Evolutionary conservation across 1,140 invertebrate species (phyloP), one percentile per base, ranked within the genome.

Genomic region (Calliphora vicina): DNA sequence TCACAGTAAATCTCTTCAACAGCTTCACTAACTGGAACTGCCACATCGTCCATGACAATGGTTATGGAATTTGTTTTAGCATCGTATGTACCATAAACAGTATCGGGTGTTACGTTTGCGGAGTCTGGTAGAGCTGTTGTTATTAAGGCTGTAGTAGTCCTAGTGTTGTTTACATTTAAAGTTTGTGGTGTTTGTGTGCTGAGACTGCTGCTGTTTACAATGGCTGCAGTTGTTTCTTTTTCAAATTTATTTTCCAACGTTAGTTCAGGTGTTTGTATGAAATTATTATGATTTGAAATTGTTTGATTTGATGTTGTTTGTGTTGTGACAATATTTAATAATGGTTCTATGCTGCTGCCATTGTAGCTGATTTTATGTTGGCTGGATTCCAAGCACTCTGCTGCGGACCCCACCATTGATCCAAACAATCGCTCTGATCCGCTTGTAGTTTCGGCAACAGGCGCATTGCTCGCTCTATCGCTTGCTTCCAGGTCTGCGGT

Each of bases 371-470:
- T 57, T 86, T 84, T 91, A 93, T 92, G 86, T 94, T 93, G 84
- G 95, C 91, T 84, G 95, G 95, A 88, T 96, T 96, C 95, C 95
- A 96, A 86, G 91, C 94, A 91, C 93, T 95, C 91, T 96, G 95
- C 87, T 95, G 94, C 76, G 93, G 93, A 27, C 95, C 95, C 95
- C 95, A 96, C 95, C 95, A 96, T 85, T 95, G 90, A 74, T 91
- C 87, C 85, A 89, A 84, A 71, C 87, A 90, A 17, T 91, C 90
- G 87, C 87, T 89, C 85, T 87, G 87, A 1, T 83, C 84, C 72
- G 89, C 89, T 84, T 91, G 89, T 73, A 90, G 85, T 84, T 92
- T 88, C 42, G 91, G 87, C 35, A 90, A 84, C 84, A 91, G 85
- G 83, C 89, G 90, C 86, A 90, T 90, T 74, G 87, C 90, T 80